These are phyloP conservation scores for Thalassarche chlororhynchos DNA, from an alignment of 2,113 vertebrate species.

Conservation along the genomic window DNA sequence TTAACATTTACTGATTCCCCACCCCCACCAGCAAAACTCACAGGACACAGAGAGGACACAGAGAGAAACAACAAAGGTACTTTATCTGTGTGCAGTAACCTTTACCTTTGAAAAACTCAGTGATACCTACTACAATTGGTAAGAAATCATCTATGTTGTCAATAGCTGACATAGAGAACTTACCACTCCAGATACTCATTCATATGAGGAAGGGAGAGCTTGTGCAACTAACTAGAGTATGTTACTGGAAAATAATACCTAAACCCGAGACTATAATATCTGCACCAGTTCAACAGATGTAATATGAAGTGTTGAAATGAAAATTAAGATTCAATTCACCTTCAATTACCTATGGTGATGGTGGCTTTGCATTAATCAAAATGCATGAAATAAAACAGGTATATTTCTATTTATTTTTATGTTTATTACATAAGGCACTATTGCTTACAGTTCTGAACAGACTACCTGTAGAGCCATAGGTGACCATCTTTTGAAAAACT, in stretches of 20 bases:
- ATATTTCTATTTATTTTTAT: not conserved
- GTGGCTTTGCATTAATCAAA: not conserved
- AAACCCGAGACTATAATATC: not conserved
- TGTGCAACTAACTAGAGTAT: not conserved
- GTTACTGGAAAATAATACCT: not conserved
- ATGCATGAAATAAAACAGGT: not conserved
- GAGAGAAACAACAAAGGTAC: not conserved
- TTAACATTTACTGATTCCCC: not conserved
- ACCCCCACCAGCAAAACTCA: not conserved
- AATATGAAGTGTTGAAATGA: not conserved
- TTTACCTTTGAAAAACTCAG: not conserved
- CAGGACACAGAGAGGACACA: too few relatives aligned
- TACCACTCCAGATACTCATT: not conserved
- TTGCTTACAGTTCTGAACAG: not conserved
- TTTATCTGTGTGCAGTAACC: not conserved
- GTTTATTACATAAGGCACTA: not conserved
- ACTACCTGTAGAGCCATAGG: not conserved
- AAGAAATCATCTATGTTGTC: fast-evolving
- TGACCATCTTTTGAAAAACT: not conserved
- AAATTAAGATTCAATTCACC: not conserved
- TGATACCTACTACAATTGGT: not conserved
- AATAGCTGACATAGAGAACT: not conserved
- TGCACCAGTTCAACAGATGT: not conserved
- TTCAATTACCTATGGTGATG: not conserved
- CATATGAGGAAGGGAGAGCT: not conserved